These are phyloP conservation scores for Bursaphelenchus mucronatus DNA, from an alignment of 1,140 invertebrate species.

Conservation along the genomic window DNA sequence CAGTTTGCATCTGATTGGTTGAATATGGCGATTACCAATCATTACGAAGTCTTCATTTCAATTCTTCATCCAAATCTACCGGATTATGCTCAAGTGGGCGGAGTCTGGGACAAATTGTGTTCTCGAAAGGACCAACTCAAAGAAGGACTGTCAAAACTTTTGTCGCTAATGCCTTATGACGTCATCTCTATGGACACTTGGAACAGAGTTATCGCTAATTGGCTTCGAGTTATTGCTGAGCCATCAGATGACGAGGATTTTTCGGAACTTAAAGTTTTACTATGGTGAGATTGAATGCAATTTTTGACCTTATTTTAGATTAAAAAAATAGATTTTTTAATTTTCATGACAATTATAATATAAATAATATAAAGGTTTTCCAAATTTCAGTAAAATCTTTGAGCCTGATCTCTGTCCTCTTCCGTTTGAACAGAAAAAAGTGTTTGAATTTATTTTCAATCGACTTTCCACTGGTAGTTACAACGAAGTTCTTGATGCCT, in stretches of 20 bases:
- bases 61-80: slow-evolving; percentile 79
- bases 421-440: slow-evolving; percentile 83
- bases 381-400: slow-evolving; percentile 77
- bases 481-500: slow-evolving; percentile 83
- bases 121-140: slow-evolving; percentile 85
- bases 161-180: slow-evolving; percentile 94
- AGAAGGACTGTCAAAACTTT: slow-evolving; percentile 73
- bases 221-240: slow-evolving; percentile 93
- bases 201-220: slow-evolving; percentile 95
- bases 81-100: slow-evolving; percentile 83
- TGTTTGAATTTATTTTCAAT: slow-evolving; percentile 87
- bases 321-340: slow-evolving; percentile 25
- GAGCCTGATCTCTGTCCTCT: slow-evolving; percentile 91
- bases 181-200: slow-evolving; percentile 88
- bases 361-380: slow-evolving; percentile 7
- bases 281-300: slow-evolving; percentile 67
- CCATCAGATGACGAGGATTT: slow-evolving; percentile 88
- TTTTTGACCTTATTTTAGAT: slow-evolving; percentile 14
- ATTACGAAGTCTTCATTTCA: slow-evolving; percentile 81
- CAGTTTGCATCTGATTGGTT: slow-evolving; percentile 85
- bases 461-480: slow-evolving; percentile 78
- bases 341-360: neutral
- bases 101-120: slow-evolving; percentile 79
- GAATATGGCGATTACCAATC: slow-evolving; percentile 74
- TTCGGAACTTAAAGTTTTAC: slow-evolving; percentile 80